Conservation (phyloP, 53 echinoderm and acorn worm genomes). For the Echinometra lucunter region DNA sequence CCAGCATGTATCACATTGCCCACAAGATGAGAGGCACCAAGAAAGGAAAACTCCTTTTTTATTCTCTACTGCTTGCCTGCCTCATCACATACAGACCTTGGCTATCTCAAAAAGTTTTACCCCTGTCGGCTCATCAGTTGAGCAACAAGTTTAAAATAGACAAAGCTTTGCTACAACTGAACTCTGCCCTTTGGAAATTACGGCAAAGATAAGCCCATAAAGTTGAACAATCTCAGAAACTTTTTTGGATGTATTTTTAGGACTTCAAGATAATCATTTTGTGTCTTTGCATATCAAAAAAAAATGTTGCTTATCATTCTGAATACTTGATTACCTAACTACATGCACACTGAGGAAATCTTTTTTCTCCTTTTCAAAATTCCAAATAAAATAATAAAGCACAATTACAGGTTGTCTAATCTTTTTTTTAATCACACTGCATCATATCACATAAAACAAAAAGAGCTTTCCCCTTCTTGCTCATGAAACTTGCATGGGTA, state of each 20-base stretch:
- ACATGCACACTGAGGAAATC: neutral
- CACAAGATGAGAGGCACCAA: constrained; percentile 25
- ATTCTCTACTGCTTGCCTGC: neutral
- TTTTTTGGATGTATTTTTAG: neutral
- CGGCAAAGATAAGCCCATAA: neutral
- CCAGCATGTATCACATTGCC: constrained; percentile 37
- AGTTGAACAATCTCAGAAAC: neutral
- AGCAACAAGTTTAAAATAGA: constrained; percentile 43
- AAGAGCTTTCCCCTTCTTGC: neutral
- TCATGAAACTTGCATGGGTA: neutral
- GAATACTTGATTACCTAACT: neutral
- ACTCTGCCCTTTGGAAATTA: neutral
- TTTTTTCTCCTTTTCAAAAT: neutral
- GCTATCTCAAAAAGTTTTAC: constrained; percentile 20
- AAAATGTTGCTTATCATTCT: neutral
- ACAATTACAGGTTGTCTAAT: neutral
- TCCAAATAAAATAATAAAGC: neutral
- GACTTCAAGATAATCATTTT: neutral
- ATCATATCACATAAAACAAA: neutral
- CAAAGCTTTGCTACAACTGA: neutral
- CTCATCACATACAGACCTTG: neutral
- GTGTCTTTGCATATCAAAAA: neutral
- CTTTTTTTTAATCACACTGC: neutral
- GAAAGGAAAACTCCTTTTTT: neutral
- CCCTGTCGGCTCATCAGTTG: constrained; percentile 29